A percentile compares a stretch with the other conserved stretches of the same genome.
Evolutionary conservation across 2,888 invertebrate species (phyloP).

Genomic region (Phalangium opilio): DNA sequence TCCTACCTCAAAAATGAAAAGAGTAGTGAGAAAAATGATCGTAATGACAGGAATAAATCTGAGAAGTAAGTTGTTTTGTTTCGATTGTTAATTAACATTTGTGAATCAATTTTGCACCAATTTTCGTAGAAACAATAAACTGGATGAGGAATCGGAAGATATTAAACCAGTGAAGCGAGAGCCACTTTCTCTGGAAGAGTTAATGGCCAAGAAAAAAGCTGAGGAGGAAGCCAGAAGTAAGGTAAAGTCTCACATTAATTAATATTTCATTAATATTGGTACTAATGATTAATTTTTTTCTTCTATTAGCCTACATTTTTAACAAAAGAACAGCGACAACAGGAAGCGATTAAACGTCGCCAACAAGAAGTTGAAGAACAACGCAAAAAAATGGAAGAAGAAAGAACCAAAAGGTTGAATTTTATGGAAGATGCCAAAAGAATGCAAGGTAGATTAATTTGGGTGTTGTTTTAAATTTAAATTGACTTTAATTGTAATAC

Average conservation of each 20-base stretch:
- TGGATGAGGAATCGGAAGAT: slow-evolving; percentile 34
- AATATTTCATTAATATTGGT: not conserved
- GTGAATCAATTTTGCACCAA: not conserved
- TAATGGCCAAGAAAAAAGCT: slow-evolving; percentile 86
- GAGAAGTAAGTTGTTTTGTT: not conserved
- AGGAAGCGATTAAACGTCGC: slow-evolving; percentile 70
- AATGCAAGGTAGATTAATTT: slow-evolving; percentile 8
- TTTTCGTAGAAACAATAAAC: slow-evolving; percentile 7
- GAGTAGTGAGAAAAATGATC: too few relatives aligned
- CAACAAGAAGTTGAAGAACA: slow-evolving; percentile 72
- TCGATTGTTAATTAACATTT: not conserved
- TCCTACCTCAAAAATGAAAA: too few relatives aligned
- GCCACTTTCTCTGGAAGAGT: slow-evolving; percentile 87
- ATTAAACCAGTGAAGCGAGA: slow-evolving; percentile 40
- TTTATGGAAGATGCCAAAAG: slow-evolving; percentile 32
- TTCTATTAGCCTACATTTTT: slow-evolving; percentile 67
- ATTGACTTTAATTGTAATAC: too few relatives aligned
- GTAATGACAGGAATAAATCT: not conserved
- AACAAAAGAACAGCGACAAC: slow-evolving; percentile 85
- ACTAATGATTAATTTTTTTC: slow-evolving; percentile 7
- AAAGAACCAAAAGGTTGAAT: slow-evolving; percentile 44
- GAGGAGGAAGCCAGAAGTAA: slow-evolving; percentile 88
- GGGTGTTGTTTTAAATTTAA: too few relatives aligned
- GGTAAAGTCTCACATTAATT: slow-evolving; percentile 29
- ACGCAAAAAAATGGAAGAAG: slow-evolving; percentile 52